phyloP scores from a whole-genome alignment of 2,113 vertebrate genomes.

The Lycaon pictus region DNA sequence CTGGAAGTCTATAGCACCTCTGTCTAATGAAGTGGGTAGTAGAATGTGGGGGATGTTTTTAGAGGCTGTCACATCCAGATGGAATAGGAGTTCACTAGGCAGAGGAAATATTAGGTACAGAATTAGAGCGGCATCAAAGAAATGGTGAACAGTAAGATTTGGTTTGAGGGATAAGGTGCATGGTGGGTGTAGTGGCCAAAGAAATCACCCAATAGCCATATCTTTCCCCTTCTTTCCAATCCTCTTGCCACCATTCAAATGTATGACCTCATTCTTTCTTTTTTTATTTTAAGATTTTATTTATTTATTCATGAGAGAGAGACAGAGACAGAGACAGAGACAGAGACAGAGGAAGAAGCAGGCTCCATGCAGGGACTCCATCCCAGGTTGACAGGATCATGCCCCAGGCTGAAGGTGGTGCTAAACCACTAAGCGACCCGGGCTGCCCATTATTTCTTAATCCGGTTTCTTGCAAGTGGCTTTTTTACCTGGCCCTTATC shows the following conservation, averaged over 20 bases:
- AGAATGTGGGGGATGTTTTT: not conserved
- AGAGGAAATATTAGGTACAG: conserved; percentile 11
- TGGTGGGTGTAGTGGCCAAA: not conserved
- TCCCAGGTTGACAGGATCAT: too few species aligned
- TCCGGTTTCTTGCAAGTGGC: not conserved
- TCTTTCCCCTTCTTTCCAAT: conserved; percentile 21
- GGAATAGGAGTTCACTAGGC: not conserved
- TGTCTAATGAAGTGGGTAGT: conserved; percentile 8
- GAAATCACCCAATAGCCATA: not conserved
- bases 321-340: too few species aligned
- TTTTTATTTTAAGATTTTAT: too few species aligned
- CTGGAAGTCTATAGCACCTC: not conserved
- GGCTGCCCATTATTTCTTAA: conserved; percentile 32
- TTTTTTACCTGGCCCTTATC: not conserved
- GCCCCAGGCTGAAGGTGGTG: too few species aligned
- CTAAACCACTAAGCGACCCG: too few species aligned
- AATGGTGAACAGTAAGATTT: conserved; percentile 30
- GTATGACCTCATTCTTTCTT: conserved; percentile 41
- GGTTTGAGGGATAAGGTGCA: not conserved
- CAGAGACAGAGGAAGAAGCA: too few species aligned
- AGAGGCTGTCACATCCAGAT: not conserved
- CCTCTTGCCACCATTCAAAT: not conserved
- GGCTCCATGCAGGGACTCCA: too few species aligned
- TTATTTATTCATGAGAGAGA: too few species aligned
- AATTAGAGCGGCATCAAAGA: conserved; percentile 31